These are phyloP conservation scores for Diabrotica undecimpunctata DNA, from an alignment of 1,140 invertebrate species.

Conservation along the genomic window DNA sequence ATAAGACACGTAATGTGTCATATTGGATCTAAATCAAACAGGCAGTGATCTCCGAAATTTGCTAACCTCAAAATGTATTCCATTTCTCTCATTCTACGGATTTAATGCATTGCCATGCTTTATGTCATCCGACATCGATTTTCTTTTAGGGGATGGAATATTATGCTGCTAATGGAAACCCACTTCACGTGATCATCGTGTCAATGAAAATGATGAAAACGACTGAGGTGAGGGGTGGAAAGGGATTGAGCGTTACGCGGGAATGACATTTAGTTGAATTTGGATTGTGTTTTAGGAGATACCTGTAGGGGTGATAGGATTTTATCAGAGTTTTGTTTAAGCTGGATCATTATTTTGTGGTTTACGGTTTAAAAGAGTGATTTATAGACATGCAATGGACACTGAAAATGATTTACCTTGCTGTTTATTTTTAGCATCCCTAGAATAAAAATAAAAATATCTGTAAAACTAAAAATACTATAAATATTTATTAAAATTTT, in stretches of 20 bases:
- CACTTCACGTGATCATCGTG: constrained; percentile 28
- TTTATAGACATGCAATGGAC: no score
- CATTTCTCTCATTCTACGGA: neutral
- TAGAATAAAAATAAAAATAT: no score
- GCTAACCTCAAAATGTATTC: neutral
- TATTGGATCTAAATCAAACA: neutral
- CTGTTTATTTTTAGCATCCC: no score
- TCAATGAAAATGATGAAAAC: constrained; percentile 28
- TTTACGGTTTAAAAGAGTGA: no score
- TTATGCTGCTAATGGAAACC: constrained; percentile 22
- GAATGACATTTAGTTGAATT: neutral
- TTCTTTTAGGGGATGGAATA: constrained; percentile 8
- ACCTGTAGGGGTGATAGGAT: neutral
- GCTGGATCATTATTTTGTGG: no score
- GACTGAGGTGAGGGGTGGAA: constrained; percentile 11
- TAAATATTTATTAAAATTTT: no score
- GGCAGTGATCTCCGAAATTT: neutral
- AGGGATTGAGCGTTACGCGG: neutral
- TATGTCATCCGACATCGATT: constrained; percentile 7
- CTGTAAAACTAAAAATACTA: no score
- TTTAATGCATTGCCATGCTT: constrained; percentile 3
- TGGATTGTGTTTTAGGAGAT: neutral
- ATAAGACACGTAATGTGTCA: neutral
- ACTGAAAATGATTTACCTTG: no score
- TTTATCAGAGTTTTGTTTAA: neutral